phyloP scores from a whole-genome alignment of 2,888 invertebrate genomes.

The Volucella inflata region DNA sequence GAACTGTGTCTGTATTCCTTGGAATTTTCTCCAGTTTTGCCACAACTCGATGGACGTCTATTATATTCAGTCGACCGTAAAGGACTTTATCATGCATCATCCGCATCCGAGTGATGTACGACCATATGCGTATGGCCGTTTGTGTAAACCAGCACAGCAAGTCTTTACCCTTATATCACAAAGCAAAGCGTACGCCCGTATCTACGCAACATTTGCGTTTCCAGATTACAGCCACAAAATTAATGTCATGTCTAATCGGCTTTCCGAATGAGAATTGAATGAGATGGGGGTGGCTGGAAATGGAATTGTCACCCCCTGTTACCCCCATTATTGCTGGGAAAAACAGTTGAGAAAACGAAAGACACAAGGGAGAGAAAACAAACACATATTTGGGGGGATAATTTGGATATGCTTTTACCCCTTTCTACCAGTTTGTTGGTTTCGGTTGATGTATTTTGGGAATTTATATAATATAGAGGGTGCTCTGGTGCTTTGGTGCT shows the following conservation, averaged over 20 bases:
- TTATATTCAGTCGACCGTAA: constrained; percentile 35
- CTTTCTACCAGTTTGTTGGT: constrained; percentile 39
- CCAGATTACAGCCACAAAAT: constrained; percentile 74
- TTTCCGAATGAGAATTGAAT: constrained; percentile 71
- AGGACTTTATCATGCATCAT: constrained; percentile 43
- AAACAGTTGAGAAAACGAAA: constrained; percentile 45
- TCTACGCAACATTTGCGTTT: constrained; percentile 69
- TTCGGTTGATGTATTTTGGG: constrained; percentile 55
- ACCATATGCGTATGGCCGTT: background rate
- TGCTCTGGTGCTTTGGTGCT: background rate
- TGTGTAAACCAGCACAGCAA: background rate
- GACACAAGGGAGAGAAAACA: no score
- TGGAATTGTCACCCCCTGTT: background rate
- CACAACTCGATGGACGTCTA: background rate
- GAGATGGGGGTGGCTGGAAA: constrained; percentile 38
- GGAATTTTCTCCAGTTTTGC: constrained; percentile 5
- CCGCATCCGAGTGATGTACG: constrained; percentile 33
- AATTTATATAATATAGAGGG: constrained; percentile 56
- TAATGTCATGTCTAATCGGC: constrained; percentile 75
- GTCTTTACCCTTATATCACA: constrained; percentile 18
- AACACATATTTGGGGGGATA: constrained; percentile 36
- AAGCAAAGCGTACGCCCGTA: constrained; percentile 31
- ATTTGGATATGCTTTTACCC: constrained; percentile 61
- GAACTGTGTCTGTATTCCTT: background rate
- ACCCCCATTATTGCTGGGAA: background rate